Base-by-base conservation (phyloP, 2,113 vertebrate species). In the Microcebus tavaratra region DNA sequence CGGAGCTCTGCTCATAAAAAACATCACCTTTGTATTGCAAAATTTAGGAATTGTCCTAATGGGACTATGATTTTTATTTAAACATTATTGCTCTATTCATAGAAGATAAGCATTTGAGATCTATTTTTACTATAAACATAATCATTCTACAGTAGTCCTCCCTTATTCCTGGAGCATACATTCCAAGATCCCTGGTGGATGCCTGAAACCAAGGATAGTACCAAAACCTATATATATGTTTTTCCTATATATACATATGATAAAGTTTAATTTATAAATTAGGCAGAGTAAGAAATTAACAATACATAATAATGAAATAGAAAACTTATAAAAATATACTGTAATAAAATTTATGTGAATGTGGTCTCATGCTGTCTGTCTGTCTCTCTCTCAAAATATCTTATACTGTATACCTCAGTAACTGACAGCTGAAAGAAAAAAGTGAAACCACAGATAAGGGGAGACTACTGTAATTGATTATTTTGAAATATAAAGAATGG, bases 111-210 rank as follows among this genome's bases (percentile, higher is more conserved):
- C 36, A 84, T 90, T 96, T 96, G 68, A 91, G 29, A 86, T 68
- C 92, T 50, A 45, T 70, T 80, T 98, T 95, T 65, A 39, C 10
- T 88, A 50, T 34, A 63, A 55, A 48, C 18, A 93, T 29, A 91
- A 31, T 8, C 57, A 78, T 88, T 73, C n/a, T 81, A 70, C 18
- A 36, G 7, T 70, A 45, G 11, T 45, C 13, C 39, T 45, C 39
- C 39, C 39, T 75, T 75, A 8, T 75, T 20, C 39, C 39, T 14
- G 27, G 8, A 6, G 39, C 14, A 45, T 75, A 45, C 2, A 7
- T 75, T 75, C 39, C 42, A 75, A 45, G 23, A 8, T 63, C 23
- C 25, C 39, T 13, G 42, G 39, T 27, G 25, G 72, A 73, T 73
- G 72, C 72, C 72, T 73, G 39, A 73, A 75, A 75, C 42, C 27